Base-by-base conservation (phyloP, 2,113 vertebrate genomes). In the Boulengeromyrus knoepffleri region DNA sequence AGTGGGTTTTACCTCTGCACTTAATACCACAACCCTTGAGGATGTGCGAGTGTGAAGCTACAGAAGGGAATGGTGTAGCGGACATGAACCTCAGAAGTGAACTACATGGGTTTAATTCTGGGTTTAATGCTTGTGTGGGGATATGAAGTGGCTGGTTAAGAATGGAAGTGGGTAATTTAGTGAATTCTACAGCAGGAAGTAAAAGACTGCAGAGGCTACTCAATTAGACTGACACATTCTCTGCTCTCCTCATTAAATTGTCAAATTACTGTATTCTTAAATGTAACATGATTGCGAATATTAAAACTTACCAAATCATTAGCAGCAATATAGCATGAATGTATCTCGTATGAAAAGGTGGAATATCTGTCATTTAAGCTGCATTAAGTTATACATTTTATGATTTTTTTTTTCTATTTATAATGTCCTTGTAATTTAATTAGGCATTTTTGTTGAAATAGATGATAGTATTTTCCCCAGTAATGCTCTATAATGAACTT, bases 261-360 rank as follows among this genome's bases (percentile, higher is more conserved):
- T 88, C 88, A 70, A 74, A 88, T 70, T 49, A 27, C 88, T 27
- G 58, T 27, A 74, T 88, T 88, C 58, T 74, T 87, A 46, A 88
- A 88, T 88, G 87, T 62, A 45, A 45, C 17, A 45, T 46, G 39
- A 9, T 88, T 88, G 21, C 36, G 19, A 19, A 88, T 66, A 66
- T 56, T 88, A 66, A 56, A 45, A 88, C 19, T 88, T 17, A 88
- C 17, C 52, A 62, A 88, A 50, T 27, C 53, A 88, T 62, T 88
- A 62, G 19, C 21, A n/a, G 31, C 87, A 45, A 62, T 88, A 58
- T 62, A 62, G 47, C 46, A 87, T 36, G 13, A 7, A 58, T 58
- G 85, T 58, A 49, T 88, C 31, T n/a, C 7, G 12, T 58, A 45
- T 42, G 50, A 39, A 24, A 39, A 88, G 36, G 50, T 39, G 87